Conservation (phyloP, 2,113 vertebrate species). For the Chrysochloris asiatica region DNA sequence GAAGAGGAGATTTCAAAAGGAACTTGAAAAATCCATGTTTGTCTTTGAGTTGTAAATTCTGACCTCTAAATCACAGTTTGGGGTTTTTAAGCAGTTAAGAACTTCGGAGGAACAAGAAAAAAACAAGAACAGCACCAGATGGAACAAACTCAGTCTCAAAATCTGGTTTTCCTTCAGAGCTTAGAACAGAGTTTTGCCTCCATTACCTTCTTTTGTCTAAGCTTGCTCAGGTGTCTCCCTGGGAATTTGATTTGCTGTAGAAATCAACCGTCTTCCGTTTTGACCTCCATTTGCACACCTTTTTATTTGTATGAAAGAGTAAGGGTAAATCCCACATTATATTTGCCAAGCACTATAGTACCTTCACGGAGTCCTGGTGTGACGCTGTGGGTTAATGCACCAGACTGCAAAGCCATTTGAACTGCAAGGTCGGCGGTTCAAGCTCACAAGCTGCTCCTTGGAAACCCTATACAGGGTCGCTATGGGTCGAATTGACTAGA, state of each 20-base stretch:
- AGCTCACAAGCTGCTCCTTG: too few relatives aligned
- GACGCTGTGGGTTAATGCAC: too few relatives aligned
- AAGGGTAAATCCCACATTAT: not conserved
- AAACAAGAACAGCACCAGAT: not conserved
- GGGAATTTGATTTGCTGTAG: not conserved
- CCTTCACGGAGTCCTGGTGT: too few relatives aligned
- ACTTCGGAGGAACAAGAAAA: conserved; percentile 11
- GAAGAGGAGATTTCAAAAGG: conserved; percentile 37
- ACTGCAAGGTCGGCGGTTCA: too few relatives aligned
- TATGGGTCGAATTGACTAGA: too few relatives aligned
- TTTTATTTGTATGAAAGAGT: not conserved
- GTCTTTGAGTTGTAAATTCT: conserved; percentile 51
- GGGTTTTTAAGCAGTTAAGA: not conserved
- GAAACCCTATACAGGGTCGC: too few relatives aligned
- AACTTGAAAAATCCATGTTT: conserved; percentile 50
- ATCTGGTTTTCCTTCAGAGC: conserved; percentile 5
- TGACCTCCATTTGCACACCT: not conserved
- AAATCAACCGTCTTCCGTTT: not conserved
- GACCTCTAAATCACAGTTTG: conserved; percentile 31
- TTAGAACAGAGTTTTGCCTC: not conserved
- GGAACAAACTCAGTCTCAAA: not conserved
- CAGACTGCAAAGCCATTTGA: too few relatives aligned
- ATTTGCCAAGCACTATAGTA: not conserved
- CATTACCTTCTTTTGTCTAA: not conserved
- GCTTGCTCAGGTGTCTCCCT: not conserved